Percentiles rank a stretch among this genome's conserved stretches.
Evolutionary conservation across 2,113 vertebrate species (phyloP).

Genomic region (Lipophrys pholis): DNA sequence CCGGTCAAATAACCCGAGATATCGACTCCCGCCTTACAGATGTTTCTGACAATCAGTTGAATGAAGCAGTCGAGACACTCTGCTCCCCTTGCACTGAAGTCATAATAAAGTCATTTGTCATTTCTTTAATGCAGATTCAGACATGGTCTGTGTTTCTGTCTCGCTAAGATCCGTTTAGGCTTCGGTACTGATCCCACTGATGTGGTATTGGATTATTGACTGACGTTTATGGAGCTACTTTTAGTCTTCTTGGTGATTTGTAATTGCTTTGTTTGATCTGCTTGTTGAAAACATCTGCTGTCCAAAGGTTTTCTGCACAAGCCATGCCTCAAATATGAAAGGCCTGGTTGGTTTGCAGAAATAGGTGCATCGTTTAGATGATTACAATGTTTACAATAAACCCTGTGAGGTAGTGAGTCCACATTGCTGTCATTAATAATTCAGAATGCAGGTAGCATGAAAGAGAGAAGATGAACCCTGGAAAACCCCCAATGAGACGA

Average conservation of each 20-base stretch:
- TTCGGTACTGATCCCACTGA: conserved; percentile 9
- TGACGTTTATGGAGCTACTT: conserved; percentile 1
- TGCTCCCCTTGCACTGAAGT: conserved; percentile 2
- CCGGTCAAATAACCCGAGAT: conserved; percentile 56
- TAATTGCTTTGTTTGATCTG: conserved; percentile 8
- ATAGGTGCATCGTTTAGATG: not conserved
- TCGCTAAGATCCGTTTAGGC: conserved; percentile 15
- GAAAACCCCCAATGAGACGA: conserved; percentile 13
- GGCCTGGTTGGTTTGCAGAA: not conserved
- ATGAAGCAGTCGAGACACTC: conserved; percentile 25
- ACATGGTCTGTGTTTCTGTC: conserved; percentile 11
- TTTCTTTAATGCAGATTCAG: conserved; percentile 33
- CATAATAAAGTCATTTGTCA: conserved; percentile 26
- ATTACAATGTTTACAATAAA: conserved; percentile 6
- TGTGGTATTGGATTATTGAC: conserved; percentile 20
- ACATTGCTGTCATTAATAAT: conserved; percentile 35
- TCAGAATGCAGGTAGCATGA: conserved; percentile 14
- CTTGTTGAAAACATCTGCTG: no score
- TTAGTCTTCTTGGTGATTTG: conserved; percentile 5
- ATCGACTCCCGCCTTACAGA: conserved; percentile 52
- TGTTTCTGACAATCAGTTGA: conserved; percentile 50
- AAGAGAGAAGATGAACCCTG: conserved; percentile 18
- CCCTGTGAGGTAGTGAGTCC: conserved; percentile 9
- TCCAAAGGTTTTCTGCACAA: no score
- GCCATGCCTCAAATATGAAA: not conserved